phyloP scores from a whole-genome alignment of 2,113 vertebrate species.

The Passer domesticus region DNA sequence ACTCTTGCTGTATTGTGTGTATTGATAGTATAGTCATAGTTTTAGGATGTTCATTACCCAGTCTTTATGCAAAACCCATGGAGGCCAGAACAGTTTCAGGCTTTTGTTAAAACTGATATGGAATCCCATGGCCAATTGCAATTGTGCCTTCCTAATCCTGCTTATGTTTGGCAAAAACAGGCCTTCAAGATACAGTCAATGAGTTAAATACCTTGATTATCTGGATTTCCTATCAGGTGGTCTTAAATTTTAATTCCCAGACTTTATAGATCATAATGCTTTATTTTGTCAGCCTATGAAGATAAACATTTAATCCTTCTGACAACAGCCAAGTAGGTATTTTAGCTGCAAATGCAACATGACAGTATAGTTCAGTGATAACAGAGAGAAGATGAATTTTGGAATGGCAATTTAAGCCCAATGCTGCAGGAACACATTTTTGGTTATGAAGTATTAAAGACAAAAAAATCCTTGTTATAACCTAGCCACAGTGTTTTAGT shows the following conservation, averaged over 20 bases:
- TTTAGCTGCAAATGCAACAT: not conserved
- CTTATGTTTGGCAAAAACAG: not conserved
- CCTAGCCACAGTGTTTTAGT: not conserved
- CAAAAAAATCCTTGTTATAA: not conserved
- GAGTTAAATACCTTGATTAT: not conserved
- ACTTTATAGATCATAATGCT: not conserved
- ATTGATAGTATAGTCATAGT: not conserved
- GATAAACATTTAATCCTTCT: not conserved
- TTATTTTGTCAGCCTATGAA: not conserved
- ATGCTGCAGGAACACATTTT: not conserved
- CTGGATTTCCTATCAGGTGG: not conserved
- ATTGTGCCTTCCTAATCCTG: not conserved
- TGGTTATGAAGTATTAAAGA: not conserved
- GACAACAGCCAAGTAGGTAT: not conserved
- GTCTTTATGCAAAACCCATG: not conserved
- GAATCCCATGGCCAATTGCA: not conserved
- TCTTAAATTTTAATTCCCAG: not conserved
- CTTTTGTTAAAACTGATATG: not conserved
- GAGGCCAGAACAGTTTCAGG: not conserved
- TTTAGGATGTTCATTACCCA: not conserved
- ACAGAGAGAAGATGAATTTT: not conserved
- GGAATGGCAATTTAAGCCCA: not conserved
- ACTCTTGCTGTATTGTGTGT: not conserved
- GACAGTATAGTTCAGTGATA: not conserved
- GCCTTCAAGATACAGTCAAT: not conserved